Evolutionary conservation across 1,140 invertebrate species (phyloP).

Genomic region (Zaprionus kolodkinae): DNA sequence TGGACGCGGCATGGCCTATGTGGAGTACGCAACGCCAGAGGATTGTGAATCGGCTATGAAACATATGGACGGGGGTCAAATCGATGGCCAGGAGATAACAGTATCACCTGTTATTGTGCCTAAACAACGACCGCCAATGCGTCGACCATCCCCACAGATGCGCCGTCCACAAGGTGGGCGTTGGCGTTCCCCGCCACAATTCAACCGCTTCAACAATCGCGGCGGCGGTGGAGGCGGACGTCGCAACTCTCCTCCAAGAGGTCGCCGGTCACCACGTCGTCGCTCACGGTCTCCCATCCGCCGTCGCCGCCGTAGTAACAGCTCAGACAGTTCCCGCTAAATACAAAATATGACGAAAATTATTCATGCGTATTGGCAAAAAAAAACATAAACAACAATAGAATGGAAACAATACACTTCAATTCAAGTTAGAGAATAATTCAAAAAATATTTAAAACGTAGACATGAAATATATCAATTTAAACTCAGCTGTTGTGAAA

Average conservation of each 20-base stretch:
- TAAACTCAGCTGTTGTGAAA: background rate
- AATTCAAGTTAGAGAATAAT: conserved; percentile 56
- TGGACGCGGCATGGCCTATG: conserved; percentile 95
- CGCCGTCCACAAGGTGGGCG: conserved; percentile 86
- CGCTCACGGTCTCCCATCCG: conserved; percentile 82
- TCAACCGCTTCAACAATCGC: conserved; percentile 77
- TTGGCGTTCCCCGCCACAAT: conserved; percentile 87
- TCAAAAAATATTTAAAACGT: conserved; percentile 52
- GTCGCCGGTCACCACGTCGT: conserved; percentile 74
- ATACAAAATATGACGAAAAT: conserved; percentile 25
- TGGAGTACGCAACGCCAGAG: conserved; percentile 96
- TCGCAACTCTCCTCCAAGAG: conserved; percentile 67
- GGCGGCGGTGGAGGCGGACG: conserved; percentile 63
- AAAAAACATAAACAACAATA: conserved; percentile 16
- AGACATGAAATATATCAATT: conserved; percentile 42
- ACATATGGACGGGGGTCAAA: conserved; percentile 98
- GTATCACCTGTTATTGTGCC: conserved; percentile 94
- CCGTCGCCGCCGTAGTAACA: conserved; percentile 78
- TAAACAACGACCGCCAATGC: conserved; percentile 88
- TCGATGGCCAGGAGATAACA: conserved; percentile 97
- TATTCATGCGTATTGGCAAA: conserved; percentile 32
- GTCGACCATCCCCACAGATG: conserved; percentile 87
- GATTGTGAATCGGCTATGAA: conserved; percentile 99
- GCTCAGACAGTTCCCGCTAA: conserved; percentile 82
- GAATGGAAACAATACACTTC: conserved; percentile 32